Percentiles rank a stretch among this genome's conserved stretches.
phyloP scores from a whole-genome alignment of 2,113 vertebrate genomes.

The Saguinus imperator region DNA sequence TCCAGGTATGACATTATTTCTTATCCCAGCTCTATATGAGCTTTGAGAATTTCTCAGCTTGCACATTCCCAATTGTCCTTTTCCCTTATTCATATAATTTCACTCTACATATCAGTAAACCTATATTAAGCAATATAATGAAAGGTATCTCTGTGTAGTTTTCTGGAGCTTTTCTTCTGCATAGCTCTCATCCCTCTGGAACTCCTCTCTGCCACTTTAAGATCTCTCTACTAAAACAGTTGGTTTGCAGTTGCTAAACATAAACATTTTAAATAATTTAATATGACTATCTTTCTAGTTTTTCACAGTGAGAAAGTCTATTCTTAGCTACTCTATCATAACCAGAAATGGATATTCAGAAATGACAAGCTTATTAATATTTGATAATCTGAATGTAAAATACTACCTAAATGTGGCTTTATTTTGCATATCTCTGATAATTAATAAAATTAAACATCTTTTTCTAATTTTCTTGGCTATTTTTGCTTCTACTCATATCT shows the following conservation, averaged over 20 bases:
- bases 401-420: not conserved
- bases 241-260: not conserved
- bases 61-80: not conserved
- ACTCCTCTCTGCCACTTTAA: not conserved
- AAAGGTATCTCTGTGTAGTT: not conserved
- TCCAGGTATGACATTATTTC: not conserved
- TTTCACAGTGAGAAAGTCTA: not conserved
- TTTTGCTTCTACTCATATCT: not conserved
- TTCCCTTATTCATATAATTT: not conserved
- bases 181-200: not conserved
- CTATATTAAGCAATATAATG: not conserved
- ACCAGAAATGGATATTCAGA: not conserved
- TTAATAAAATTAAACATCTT: not conserved
- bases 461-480: not conserved
- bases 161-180: not conserved
- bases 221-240: not conserved
- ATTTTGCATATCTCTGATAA: slow-evolving; percentile 4
- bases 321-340: not conserved
- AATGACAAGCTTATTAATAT: not conserved
- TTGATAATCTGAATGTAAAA: not conserved
- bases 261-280: not conserved
- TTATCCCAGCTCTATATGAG: not conserved
- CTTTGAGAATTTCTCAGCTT: not conserved
- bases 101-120: not conserved
- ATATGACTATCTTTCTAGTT: slow-evolving; percentile 20